Evolutionary conservation across 1,140 invertebrate species (phyloP).

Genomic region (Lordiphosa stackelbergi): DNA sequence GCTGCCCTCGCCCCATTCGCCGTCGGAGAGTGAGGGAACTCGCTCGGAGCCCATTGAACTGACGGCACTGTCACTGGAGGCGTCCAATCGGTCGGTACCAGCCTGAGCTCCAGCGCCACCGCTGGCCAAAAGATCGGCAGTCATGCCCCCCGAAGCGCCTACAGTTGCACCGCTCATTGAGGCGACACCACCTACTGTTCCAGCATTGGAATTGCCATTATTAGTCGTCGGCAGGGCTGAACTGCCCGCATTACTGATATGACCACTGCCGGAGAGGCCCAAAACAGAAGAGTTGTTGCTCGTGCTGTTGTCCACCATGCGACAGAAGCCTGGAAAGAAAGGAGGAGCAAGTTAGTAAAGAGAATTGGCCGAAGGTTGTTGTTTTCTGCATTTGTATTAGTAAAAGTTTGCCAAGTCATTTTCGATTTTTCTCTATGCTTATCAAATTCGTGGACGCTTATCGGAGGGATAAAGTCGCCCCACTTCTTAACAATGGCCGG

Average conservation of each 20-base stretch:
- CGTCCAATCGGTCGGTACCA: constrained; percentile 84
- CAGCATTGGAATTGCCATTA: constrained; percentile 42
- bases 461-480: constrained; percentile 3
- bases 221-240: constrained; percentile 35
- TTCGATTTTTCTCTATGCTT: constrained; percentile 38
- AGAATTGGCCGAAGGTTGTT: too few species aligned
- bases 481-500: constrained; percentile 1
- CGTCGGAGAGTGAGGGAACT: constrained; percentile 91
- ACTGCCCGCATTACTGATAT: constrained; percentile 55
- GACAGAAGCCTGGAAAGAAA: constrained; percentile 85
- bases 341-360: background rate
- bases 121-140: constrained; percentile 59
- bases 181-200: constrained; percentile 52
- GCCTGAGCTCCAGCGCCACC: constrained; percentile 48
- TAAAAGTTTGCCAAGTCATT: constrained; percentile 40
- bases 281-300: constrained; percentile 76
- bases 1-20: constrained; percentile 92
- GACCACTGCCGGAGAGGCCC: constrained; percentile 63
- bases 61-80: constrained; percentile 90
- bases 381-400: too few species aligned
- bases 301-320: constrained; percentile 85
- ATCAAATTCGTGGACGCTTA: constrained; percentile 40
- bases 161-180: constrained; percentile 68
- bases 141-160: constrained; percentile 67
- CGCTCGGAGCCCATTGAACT: constrained; percentile 94